Base-by-base conservation (phyloP, 2,888 invertebrate species). In the Ecliptopera silaceata region DNA sequence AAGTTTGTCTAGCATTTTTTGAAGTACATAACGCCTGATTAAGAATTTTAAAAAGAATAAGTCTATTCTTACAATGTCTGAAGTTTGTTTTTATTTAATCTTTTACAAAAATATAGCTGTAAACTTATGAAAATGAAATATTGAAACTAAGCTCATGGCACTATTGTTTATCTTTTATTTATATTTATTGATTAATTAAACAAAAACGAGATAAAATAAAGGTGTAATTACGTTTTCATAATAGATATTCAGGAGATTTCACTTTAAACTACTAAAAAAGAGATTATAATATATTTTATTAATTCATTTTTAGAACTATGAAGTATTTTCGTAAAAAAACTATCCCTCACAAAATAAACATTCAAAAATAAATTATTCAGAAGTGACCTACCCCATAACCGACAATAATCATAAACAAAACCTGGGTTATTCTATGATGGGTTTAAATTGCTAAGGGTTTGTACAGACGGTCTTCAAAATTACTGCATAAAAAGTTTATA, bases 371-470 rank as follows among this genome's bases (percentile, higher is more conserved):
- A 70, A 70, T 42, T 13, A 42, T 42, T 42, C 15, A 42, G 8
- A 38, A 38, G 13, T 34, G 34, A 38, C 38, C 38, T 38, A 6
- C n/a, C 5, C 13, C 12, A 41, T 22, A 13, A 36, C 10, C 22
- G 1, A 26, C 42, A 26, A 36, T 36, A 41, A 42, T 17, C 32
- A 61, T 65, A 66, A 68, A 72, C 69, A 68, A 71, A 70, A 12
- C 8, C 8, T 12, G 22, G 20, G n/a, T 26, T 26, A 26, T 22
- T 22, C 22, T 22, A 36, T 36, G 36, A 36, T 15, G 10, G n/a
- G n/a, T 41, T 41, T 6, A 22, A 20, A 22, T 22, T 12, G 1
- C 3, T 15, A 36, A 36, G 36, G 36, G 36, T 36, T 3, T 36
- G 13, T 34, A 10, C 13, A 36, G 10, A 15, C 36, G 36, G 3